A percentile compares a stretch with the other conserved stretches of the same genome.
Evolutionary conservation across 2,113 vertebrate genomes (phyloP).

Genomic region (Nannobrachium achirus): DNA sequence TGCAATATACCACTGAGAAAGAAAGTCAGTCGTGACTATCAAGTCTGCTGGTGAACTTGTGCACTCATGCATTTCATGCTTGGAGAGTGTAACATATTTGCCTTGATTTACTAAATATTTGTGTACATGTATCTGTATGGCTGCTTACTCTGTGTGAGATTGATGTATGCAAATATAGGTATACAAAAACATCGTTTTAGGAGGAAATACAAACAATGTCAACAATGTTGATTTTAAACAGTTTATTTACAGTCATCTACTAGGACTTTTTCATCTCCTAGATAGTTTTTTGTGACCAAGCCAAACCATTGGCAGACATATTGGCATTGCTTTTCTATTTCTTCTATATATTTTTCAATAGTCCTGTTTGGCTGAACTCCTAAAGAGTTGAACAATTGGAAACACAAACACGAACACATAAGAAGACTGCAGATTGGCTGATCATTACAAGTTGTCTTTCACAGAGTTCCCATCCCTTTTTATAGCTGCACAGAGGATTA

Average conservation of each 20-base stretch:
- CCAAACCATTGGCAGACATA: no score
- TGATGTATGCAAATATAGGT: no score
- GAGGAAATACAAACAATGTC: no score
- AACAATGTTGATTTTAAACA: neutral
- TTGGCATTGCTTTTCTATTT: no score
- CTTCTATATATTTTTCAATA: neutral
- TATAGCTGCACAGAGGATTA: constrained; percentile 31
- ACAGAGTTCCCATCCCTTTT: constrained; percentile 44
- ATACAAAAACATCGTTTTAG: no score
- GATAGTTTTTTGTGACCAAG: no score
- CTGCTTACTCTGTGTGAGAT: no score
- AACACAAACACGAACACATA: neutral
- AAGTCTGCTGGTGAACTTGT: neutral
- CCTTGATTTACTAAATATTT: neutral
- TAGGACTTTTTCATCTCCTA: no score
- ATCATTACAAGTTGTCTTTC: constrained; percentile 34
- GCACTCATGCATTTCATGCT: neutral
- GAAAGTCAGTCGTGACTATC: constrained; percentile 18
- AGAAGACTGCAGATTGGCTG: constrained; percentile 4
- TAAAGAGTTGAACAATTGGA: constrained; percentile 49
- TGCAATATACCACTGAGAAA: constrained; percentile 33
- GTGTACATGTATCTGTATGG: neutral
- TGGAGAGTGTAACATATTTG: neutral
- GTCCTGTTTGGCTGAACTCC: constrained; percentile 43
- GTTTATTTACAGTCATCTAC: no score